Base-by-base conservation (phyloP, 1,140 invertebrate genomes). In the Saccostrea glomerata region DNA sequence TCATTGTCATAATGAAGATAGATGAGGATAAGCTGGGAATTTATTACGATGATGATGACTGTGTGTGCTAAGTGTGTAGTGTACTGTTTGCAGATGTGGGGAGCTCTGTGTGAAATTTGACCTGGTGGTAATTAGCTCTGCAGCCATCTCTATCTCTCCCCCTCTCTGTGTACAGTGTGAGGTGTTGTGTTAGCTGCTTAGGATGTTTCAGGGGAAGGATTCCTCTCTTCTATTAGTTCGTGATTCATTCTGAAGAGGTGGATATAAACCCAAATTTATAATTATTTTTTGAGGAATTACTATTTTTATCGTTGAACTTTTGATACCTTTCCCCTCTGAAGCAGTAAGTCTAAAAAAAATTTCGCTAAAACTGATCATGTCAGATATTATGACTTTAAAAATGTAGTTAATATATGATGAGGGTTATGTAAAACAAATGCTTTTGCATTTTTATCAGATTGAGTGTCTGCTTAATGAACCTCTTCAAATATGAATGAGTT, bases 11-110 rank as follows among this genome's bases (percentile, higher is more conserved):
- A 77, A 77, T 77, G 70, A 77, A 30, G 23, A 25, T 30, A 77
- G 23, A 77, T 25, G 70, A 77, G 70, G 30, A 25, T 77, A 30
- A 13, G 25, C 30, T 7, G 60, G 60, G 23, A 23, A 23, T 66
- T 77, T 77, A 30, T 23, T 11, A 4, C 13, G 25, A 30, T 77
- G 70, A n/a, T n/a, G 70, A 2, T 77, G 70, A 77, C 70, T 77
- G 25, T 77, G 25, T 77, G 60, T 66, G 30, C 30, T 66, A n/a
- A 20, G 60, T 66, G 70, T 77, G 70, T 77, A 77, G 25, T 77
- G 30, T 77, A 77, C 70, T 77, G 70, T 77, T 77, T 77, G 70
- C 70, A 77, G 70, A 77, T 77, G 70, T 77, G 2, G 70, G 70
- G 70, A 15, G 70, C 70, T 77, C 70, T 30, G 70, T 30, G 70